Evolutionary conservation across 2,888 invertebrate genomes (phyloP), one percentile per base, ranked within the genome.

Genomic region (Zhengitettix transpicula): DNA sequence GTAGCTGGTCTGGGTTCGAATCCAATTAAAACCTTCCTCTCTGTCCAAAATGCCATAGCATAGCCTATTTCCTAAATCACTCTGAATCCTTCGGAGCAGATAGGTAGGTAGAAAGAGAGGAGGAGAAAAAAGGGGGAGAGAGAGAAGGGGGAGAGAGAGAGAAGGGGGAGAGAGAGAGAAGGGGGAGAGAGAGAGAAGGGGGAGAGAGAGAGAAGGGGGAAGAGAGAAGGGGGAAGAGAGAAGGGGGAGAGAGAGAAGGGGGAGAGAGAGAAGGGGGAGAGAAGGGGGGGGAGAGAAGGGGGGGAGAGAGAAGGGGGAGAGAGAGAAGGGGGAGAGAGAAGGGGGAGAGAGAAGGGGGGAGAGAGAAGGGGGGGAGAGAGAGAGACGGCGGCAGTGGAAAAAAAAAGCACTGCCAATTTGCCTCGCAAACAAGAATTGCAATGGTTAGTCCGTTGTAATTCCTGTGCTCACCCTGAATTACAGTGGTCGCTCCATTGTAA

Each of bases 171-270:
- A 40, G 58, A 42, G 40, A 11, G 10, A 12, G 55, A 11, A 17
- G 17, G 40, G 40, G 55, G n/a, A 28, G 40, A 17, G n/a, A 10
- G n/a, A 11, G 55, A 17, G 67, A 67, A 67, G 62, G 58, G 55
- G 53, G 53, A 52, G 59, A 9, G 52, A 17, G 28, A 44, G 56
- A 12, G 52, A 42, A 56, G 53, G 47, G 10, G 57, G 41, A 44
- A 55, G 42, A 41, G 42, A 51, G 28, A 57, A 55, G 59, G 61
- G 57, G 59, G 54, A 62, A 59, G 28, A 42, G 53, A 55, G 14
- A 51, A 56, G 59, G 60, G 61, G 58, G 57, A 41, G 54, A 59
- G 60, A 55, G 47, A 57, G 58, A 55, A 58, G 62, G 58, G 58
- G 58, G 58, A 55, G 54, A 54, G 41, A 42, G 53, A 40, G 61